Conservation (phyloP, 1,140 invertebrate genomes). For the Drosophila pandora region DNA sequence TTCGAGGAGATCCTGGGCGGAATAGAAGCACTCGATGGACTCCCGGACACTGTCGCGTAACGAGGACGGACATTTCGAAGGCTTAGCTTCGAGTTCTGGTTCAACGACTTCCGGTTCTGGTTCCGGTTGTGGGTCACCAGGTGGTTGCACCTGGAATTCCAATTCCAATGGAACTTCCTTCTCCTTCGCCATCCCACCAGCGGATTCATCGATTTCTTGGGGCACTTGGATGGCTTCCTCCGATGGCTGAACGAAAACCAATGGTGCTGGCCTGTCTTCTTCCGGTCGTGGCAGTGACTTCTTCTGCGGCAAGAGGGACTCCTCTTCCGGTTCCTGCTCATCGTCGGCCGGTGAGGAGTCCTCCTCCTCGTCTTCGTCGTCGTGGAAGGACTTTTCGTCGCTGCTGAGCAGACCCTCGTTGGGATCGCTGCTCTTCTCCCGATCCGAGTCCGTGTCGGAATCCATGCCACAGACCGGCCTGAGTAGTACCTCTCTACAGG, state of each 20-base stretch:
- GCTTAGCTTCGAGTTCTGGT: conserved; percentile 1
- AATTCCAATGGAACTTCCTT: not conserved
- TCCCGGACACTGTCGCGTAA: conserved; percentile 71
- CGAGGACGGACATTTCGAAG: conserved; percentile 28
- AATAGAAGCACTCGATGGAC: conserved; percentile 75
- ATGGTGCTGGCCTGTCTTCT: conserved; percentile 17
- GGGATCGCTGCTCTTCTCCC: conserved; percentile 75
- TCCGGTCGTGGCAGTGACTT: conserved; percentile 1
- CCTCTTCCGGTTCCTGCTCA: conserved; percentile 33
- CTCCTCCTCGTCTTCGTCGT: conserved; percentile 54
- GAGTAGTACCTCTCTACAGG: conserved; percentile 18
- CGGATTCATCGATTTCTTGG: conserved; percentile 57
- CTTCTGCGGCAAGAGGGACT: conserved; percentile 34
- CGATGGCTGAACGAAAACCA: conserved; percentile 31
- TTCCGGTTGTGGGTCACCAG: conserved; percentile 3
- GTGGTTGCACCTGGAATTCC: not conserved
- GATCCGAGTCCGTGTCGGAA: conserved; percentile 63
- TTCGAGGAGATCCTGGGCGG: conserved; percentile 76
- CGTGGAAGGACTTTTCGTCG: conserved; percentile 69
- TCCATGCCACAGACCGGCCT: conserved; percentile 23
- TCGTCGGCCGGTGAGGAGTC: conserved; percentile 54
- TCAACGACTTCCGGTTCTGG: not conserved
- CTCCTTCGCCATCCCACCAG: not conserved
- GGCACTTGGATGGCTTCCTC: conserved; percentile 61
- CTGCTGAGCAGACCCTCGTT: conserved; percentile 70